Conservation (phyloP, 2,113 vertebrate species). For the Apteryx mantelli region DNA sequence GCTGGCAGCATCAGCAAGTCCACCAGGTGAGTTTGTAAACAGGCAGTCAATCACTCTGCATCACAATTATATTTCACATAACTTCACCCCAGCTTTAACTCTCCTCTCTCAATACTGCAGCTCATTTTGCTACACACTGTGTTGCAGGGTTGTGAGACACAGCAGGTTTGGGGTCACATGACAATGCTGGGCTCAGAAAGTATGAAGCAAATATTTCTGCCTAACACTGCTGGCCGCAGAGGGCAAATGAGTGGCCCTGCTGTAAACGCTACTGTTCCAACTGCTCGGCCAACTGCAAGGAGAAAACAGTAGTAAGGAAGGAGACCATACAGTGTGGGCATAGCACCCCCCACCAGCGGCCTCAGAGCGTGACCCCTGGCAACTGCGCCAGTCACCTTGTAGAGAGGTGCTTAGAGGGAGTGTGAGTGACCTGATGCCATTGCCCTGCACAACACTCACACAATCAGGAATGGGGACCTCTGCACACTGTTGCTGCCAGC, state of each 20-base stretch:
- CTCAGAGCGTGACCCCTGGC: not conserved
- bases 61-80: not conserved
- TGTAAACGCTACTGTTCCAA: not conserved
- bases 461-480: too few relatives aligned
- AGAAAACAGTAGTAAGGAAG: not conserved
- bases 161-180: not conserved
- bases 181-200: not conserved
- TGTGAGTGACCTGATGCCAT: rapidly evolving
- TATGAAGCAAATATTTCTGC: not conserved
- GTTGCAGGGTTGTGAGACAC: not conserved
- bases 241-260: not conserved
- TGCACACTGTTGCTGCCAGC: not conserved
- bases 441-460: rapidly evolving
- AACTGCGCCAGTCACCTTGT: rapidly evolving
- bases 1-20: not conserved
- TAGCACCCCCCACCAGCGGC: not conserved
- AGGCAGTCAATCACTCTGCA: not conserved
- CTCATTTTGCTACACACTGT: not conserved
- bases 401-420: too few relatives aligned
- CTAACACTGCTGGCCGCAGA: rapidly evolving
- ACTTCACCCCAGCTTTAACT: not conserved
- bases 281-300: rapidly evolving
- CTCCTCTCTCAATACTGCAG: not conserved
- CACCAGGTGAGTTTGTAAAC: not conserved
- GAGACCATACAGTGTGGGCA: not conserved